Percentiles rank a stretch among this genome's conserved stretches.
These are phyloP conservation scores for Coelopa pilipes DNA, from an alignment of 2,888 invertebrate genomes.

Conservation along the genomic window DNA sequence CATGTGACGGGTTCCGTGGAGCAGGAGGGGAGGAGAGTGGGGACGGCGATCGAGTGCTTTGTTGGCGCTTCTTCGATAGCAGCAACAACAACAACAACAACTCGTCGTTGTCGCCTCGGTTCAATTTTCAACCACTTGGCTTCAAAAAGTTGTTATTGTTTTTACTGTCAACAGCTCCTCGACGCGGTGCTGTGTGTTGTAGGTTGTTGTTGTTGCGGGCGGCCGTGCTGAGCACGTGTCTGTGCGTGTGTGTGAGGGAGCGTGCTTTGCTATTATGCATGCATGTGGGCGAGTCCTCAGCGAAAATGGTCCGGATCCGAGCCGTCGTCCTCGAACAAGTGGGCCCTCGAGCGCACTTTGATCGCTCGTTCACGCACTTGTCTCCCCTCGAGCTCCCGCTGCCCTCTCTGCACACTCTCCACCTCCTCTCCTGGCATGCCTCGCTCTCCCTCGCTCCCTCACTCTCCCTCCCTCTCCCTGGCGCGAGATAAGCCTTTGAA, in stretches of 20 bases:
- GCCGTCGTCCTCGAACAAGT: neutral
- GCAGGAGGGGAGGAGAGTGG: neutral
- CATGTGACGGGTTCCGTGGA: too few species aligned
- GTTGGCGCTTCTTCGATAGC: neutral
- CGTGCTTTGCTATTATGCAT: too few species aligned
- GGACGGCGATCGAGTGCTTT: neutral
- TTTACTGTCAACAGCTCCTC: conserved; percentile 38
- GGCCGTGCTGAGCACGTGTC: neutral
- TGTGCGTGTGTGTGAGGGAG: neutral
- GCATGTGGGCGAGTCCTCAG: too few species aligned
- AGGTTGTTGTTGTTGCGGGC: neutral
- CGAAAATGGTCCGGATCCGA: too few species aligned
- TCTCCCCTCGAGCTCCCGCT: too few species aligned
- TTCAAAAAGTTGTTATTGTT: conserved; percentile 54
- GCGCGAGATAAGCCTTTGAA: too few species aligned
- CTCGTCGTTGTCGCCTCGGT: neutral
- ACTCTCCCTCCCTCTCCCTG: too few species aligned
- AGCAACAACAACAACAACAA: neutral
- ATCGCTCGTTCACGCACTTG: neutral
- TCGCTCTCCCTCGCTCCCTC: too few species aligned
- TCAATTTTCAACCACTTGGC: conserved; percentile 52
- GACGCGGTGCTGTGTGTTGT: conserved; percentile 6
- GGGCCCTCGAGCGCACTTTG: conserved; percentile 5
- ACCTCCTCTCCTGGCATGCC: too few species aligned
- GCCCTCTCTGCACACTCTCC: too few species aligned